Conservation (phyloP, 2,797 vertebrate species). For the Poecilia gillii region DNA sequence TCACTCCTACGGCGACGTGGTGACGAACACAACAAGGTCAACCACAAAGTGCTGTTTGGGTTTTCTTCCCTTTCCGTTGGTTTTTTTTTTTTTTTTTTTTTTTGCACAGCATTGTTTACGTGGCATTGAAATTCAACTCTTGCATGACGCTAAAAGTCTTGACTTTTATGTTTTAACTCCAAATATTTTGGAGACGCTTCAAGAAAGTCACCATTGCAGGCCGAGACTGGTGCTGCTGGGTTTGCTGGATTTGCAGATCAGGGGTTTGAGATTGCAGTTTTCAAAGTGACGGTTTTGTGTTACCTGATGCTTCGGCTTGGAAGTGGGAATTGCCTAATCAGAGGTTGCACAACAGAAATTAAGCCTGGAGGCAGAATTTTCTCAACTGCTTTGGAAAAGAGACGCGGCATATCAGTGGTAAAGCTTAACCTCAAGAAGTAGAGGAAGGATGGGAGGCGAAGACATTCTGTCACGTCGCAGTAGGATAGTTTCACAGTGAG, state of each 20-base stretch:
- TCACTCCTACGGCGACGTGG: not conserved
- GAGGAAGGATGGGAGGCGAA: slow-evolving; percentile 6
- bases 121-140: slow-evolving; percentile 16
- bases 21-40: not conserved
- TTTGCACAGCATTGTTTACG: not conserved
- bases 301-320: slow-evolving; percentile 5
- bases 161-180: not conserved
- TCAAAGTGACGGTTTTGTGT: not conserved
- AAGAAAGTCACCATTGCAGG: not conserved
- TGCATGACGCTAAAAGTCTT: slow-evolving; percentile 5
- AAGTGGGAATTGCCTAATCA: slow-evolving; percentile 8
- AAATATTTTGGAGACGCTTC: not conserved
- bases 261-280: slow-evolving; percentile 12
- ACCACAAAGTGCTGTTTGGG: slow-evolving; percentile 1
- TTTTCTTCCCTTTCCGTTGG: not conserved
- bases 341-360: slow-evolving; percentile 20
- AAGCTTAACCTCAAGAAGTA: not conserved
- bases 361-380: slow-evolving; percentile 9
- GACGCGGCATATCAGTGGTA: not conserved
- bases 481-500: slow-evolving; percentile 21
- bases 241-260: not conserved
- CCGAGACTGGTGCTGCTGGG: not conserved
- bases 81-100: not conserved
- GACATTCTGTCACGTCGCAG: not conserved
- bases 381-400: not conserved